These are phyloP conservation scores for Panulirus ornatus DNA, from an alignment of 1,140 invertebrate species.

Conservation along the genomic window DNA sequence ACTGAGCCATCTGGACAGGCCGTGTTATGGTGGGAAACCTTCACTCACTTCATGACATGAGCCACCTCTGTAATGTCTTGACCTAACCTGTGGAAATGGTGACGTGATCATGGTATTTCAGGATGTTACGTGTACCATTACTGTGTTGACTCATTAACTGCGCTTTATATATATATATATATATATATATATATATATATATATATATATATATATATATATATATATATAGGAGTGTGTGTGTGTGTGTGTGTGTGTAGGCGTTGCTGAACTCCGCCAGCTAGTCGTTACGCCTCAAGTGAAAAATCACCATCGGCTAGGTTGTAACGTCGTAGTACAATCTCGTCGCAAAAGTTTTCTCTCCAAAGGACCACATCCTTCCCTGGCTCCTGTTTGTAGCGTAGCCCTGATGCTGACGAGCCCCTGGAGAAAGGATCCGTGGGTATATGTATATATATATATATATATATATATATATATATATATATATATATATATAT, in stretches of 20 bases:
- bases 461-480: too few species aligned
- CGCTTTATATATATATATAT: background rate
- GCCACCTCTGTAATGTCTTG: too few species aligned
- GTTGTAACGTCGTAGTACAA: background rate
- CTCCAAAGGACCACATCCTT: too few species aligned
- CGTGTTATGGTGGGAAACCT: too few species aligned
- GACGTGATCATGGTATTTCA: too few species aligned
- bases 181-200: slow-evolving; percentile 8
- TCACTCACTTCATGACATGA: too few species aligned
- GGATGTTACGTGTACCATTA: too few species aligned
- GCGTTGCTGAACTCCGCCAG: background rate
- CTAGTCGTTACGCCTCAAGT: background rate
- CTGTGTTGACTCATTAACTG: too few species aligned
- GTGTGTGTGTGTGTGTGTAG: background rate
- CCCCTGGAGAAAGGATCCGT: background rate
- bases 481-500: too few species aligned
- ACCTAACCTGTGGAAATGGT: too few species aligned
- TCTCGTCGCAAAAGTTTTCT: background rate
- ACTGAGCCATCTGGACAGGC: too few species aligned
- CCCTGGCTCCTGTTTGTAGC: too few species aligned
- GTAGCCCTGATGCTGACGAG: background rate
- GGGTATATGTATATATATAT: background rate
- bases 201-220: slow-evolving; percentile 32
- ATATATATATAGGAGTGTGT: slow-evolving; percentile 21
- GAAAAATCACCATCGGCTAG: background rate